phyloP scores from a whole-genome alignment of 2,113 vertebrate species.

The Podarcis raffonei region DNA sequence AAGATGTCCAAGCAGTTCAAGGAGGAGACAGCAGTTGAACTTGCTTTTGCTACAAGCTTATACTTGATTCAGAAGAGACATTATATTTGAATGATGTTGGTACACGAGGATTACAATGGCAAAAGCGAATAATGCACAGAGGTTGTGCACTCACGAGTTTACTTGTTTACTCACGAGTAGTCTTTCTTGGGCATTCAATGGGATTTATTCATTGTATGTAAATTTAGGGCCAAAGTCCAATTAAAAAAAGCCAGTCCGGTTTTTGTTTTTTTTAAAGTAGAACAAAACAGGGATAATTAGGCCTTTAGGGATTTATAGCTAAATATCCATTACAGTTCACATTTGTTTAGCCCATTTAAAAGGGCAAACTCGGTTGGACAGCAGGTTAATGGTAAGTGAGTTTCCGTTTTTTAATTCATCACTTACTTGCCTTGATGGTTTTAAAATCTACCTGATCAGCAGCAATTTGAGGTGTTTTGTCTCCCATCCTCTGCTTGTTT shows the following conservation, averaged over 20 bases:
- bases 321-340: slow-evolving; percentile 38
- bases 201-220: neutral
- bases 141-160: neutral
- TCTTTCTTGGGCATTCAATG: neutral
- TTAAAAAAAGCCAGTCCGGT: slow-evolving; percentile 50
- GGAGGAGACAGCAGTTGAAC: neutral
- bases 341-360: slow-evolving; percentile 37
- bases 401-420: slow-evolving; percentile 16
- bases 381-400: slow-evolving; percentile 25
- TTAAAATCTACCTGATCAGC: neutral
- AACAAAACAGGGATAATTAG: slow-evolving; percentile 54
- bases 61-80: neutral
- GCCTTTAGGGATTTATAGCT: slow-evolving; percentile 63
- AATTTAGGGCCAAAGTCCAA: slow-evolving; percentile 23
- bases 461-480: neutral
- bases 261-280: neutral
- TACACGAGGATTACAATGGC: neutral
- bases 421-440: neutral
- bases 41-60: neutral
- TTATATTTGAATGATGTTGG: neutral
- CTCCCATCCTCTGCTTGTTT: neutral
- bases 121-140: neutral
- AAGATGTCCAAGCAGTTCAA: neutral
- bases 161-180: neutral
- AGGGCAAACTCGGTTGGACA: slow-evolving; percentile 30